Conservation (phyloP, 2,888 invertebrate species). For the Netelia inedita region DNA sequence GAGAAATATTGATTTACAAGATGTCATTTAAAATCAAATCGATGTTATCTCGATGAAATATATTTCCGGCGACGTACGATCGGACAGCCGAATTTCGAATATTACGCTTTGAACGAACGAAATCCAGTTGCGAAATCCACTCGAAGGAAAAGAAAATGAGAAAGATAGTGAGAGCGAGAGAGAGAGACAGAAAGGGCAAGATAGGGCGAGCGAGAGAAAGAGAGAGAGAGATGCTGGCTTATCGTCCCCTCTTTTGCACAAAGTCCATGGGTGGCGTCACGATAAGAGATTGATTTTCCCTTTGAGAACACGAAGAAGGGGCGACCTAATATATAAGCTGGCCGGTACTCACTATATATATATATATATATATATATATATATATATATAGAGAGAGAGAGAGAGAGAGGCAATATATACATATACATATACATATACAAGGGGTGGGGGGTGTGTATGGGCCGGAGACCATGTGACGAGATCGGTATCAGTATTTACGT, state of each 20-base stretch:
- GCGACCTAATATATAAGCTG: constrained; percentile 35
- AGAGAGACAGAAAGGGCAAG: constrained; percentile 24
- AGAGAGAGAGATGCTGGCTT: constrained; percentile 38
- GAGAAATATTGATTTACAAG: too few relatives aligned
- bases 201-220: too few relatives aligned
- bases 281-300: constrained; percentile 67
- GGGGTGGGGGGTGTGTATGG: constrained; percentile 8
- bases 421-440: background rate
- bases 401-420: background rate
- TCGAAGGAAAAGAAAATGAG: constrained; percentile 9
- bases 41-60: background rate
- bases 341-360: background rate
- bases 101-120: constrained; percentile 20
- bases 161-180: background rate
- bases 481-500: constrained; percentile 62
- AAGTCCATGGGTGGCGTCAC: constrained; percentile 54
- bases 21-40: background rate
- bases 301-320: constrained; percentile 55
- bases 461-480: constrained; percentile 52
- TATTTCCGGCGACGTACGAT: constrained; percentile 13
- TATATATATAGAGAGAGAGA: background rate
- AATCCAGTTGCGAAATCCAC: constrained; percentile 50
- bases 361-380: background rate
- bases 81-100: constrained; percentile 28
- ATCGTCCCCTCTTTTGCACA: constrained; percentile 51